A percentile compares a stretch with the other conserved stretches of the same genome.
Conservation (phyloP, 2,888 invertebrate species). For the Eupithecia centaureata region DNA sequence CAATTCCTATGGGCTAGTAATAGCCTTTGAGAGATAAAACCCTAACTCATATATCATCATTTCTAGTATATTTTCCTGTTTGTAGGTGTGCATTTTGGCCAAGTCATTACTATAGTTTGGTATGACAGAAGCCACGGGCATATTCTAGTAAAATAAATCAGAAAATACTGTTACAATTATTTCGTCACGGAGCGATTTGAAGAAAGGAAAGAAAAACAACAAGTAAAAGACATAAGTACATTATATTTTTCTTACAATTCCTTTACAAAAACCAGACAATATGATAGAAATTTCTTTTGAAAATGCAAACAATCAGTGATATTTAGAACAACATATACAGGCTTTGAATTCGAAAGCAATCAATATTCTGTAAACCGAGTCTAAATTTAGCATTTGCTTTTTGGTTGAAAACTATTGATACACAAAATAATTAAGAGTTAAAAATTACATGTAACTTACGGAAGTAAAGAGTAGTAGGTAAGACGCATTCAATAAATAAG, state of each 20-base stretch:
- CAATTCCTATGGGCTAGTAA: too few relatives aligned
- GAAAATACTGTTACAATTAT: not conserved
- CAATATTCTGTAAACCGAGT: not conserved
- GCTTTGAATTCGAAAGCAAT: not conserved
- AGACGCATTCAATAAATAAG: not conserved
- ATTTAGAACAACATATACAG: not conserved
- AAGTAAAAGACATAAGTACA: not conserved
- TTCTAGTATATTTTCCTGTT: too few relatives aligned
- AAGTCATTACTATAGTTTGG: too few relatives aligned
- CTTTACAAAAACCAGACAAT: slow-evolving; percentile 13
- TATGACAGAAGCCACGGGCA: too few relatives aligned
- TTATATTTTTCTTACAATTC: slow-evolving; percentile 21
- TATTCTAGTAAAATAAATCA: too few relatives aligned
- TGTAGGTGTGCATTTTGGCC: too few relatives aligned
- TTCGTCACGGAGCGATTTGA: not conserved
- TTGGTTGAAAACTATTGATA: not conserved
- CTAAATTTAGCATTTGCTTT: not conserved
- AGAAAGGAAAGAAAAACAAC: slow-evolving; percentile 17
- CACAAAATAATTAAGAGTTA: not conserved
- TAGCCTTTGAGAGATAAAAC: too few relatives aligned
- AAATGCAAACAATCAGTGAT: not conserved
- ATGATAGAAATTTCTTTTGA: slow-evolving; percentile 8
- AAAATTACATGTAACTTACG: not conserved
- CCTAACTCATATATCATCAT: too few relatives aligned
- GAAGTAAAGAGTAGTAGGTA: too few relatives aligned